Evolutionary conservation across 2,797 vertebrate species (phyloP).

Genomic region (Hirundo rustica): DNA sequence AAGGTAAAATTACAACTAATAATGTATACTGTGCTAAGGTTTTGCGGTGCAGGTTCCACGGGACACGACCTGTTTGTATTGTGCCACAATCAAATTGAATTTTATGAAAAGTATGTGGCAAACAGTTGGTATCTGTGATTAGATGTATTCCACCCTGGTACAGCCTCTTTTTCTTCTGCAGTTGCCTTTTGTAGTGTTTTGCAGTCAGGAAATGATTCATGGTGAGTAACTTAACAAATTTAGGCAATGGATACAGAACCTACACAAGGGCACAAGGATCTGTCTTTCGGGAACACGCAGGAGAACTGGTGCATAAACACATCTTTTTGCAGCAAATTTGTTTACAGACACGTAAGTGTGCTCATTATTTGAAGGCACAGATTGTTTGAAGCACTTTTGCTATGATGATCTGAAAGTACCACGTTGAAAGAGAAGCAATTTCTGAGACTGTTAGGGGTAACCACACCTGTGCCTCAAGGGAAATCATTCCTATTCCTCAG

Average conservation of each 20-base stretch:
- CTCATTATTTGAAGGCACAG: background rate
- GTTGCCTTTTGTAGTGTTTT: background rate
- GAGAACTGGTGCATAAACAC: background rate
- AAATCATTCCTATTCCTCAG: background rate
- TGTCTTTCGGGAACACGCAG: background rate
- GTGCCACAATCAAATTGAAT: background rate
- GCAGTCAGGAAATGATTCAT: background rate
- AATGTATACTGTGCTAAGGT: background rate
- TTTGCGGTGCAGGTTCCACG: background rate
- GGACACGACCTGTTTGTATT: background rate
- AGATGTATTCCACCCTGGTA: background rate
- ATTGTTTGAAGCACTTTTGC: background rate
- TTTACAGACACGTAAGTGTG: background rate
- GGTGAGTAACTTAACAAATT: background rate
- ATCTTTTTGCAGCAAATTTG: background rate
- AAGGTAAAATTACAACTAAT: constrained; percentile 6
- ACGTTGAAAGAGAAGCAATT: background rate
- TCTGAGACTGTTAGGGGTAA: background rate
- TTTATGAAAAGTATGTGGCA: background rate
- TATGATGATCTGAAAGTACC: background rate
- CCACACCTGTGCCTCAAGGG: background rate
- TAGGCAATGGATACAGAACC: background rate
- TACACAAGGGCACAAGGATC: background rate
- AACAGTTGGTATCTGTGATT: background rate
- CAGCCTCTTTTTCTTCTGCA: background rate